Base-by-base conservation (phyloP, 1,140 invertebrate species). In the Helicoverpa zea region DNA sequence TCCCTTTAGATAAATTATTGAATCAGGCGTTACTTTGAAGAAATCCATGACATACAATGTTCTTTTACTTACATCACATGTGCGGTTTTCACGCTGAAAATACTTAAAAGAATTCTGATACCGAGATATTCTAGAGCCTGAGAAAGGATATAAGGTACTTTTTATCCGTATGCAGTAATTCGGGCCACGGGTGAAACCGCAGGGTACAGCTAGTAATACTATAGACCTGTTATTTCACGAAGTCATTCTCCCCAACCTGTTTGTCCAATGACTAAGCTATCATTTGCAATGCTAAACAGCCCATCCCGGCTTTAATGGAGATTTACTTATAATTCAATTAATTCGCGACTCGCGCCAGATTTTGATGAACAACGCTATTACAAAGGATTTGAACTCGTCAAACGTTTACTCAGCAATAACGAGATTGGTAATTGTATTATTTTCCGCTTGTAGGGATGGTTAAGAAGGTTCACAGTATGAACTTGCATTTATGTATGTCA, bases 111-210 rank as follows among this genome's bases (percentile, higher is more conserved):
- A 43, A 9, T 43, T 9, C 9, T 43, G 35, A 1, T 5, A 43
- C 35, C 18, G 5, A 70, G 16, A 70, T 52, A 70, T n/a, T 49
- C 47, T 51, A 70, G 43, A 70, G 51, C 52, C 52, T 73, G 70
- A 73, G 52, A 73, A 73, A 58, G 70, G 70, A 73, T 51, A 58
- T 73, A 73, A 51, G 70, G 52, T 73, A 73, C 52, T 73, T 73
- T 73, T 73, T 73, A 73, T 68, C 35, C 35, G 9, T 43, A 9
- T 43, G 35, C 35, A 5, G 5, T 1, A 7, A 43, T 5, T 43
- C 5, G 9, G 5, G 5, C 5, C 4, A 9, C 35, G 5, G 5
- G 5, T 23, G 23, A 23, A 23, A 23, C 23, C 23, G 23, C 2
- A 23, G 23, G 0, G 0, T 1, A 23, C 23, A 23, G 23, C 9